phyloP scores from a whole-genome alignment of 30 jellyfish, hydroid and myxozoan species.

The Aurelia sp. region DNA sequence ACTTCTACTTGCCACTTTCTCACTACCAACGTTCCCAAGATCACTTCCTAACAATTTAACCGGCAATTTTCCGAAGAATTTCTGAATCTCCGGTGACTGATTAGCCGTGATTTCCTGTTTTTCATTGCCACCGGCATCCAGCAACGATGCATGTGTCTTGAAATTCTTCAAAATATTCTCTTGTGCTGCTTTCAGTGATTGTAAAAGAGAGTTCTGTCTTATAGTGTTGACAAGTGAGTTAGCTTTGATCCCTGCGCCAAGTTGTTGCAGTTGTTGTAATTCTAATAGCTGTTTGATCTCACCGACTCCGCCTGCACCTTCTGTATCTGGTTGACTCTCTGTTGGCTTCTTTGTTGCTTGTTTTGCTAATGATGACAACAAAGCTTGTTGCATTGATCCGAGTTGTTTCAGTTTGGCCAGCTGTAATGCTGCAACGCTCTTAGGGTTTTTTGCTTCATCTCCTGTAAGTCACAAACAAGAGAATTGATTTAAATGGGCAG shows the following conservation, averaged over 20 bases:
- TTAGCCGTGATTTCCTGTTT: constrained; percentile 18
- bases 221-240: constrained; percentile 38
- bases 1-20: constrained; percentile 45
- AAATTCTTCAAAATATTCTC: constrained; percentile 35
- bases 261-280: constrained; percentile 63
- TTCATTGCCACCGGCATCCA: constrained; percentile 5
- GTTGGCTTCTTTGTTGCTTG: constrained; percentile 50
- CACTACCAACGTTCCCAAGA: constrained; percentile 74
- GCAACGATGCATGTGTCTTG: constrained; percentile 22
- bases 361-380: constrained; percentile 68
- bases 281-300: constrained; percentile 59
- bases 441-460: constrained; percentile 58
- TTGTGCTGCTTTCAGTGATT: constrained; percentile 71
- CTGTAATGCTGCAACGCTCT: constrained; percentile 71
- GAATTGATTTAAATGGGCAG: too few relatives aligned
- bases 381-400: constrained; percentile 80
- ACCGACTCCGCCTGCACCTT: constrained; percentile 40
- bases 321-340: constrained; percentile 23
- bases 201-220: constrained; percentile 60
- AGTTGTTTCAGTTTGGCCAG: constrained; percentile 79
- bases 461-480: not conserved
- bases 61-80: constrained; percentile 67
- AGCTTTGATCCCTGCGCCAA: constrained; percentile 73
- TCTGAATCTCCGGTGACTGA: constrained; percentile 50
- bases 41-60: constrained; percentile 53